Base-by-base conservation (phyloP, 2,797 vertebrate genomes). In the Syndactyla subalaris region DNA sequence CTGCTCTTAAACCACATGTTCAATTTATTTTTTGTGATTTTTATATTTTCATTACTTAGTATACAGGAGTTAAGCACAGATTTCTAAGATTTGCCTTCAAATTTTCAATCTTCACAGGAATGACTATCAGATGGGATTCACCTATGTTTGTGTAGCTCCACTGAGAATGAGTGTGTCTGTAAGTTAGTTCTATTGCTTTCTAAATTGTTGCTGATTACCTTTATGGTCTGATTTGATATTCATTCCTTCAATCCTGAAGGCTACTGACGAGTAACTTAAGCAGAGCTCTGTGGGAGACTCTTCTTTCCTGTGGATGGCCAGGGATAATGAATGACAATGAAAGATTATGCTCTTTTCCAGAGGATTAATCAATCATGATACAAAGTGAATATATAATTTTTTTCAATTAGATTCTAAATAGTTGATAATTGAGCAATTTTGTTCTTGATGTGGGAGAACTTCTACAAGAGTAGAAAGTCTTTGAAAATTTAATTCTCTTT, bases 401-500 rank as follows among this genome's bases (percentile, higher is more conserved):
- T 91, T 76, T 86, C 41, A 65, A n/a, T 87, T 95, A 94, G 14
- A 62, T 78, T 89, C 32, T 59, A 92, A 93, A 43, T 72, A 52
- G 54, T 45, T 52, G 52, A 24, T 88, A 88, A 68, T 65, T 88
- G 61, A 89, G n/a, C 32, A 61, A 30, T 63, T 95, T 93, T 80
- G 13, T 38, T 93, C 70, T 82, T 54, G 22, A 23, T 61, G 16
- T 10, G 48, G 24, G 36, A 43, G 34, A 45, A 61, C 32, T 74
- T 43, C 39, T 85, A 54, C 18, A 92, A 86, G 39, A 88, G 14
- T 10, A 48, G 29, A 61, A 85, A 90, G 36, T 59, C 52, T 92
- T 71, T 79, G 34, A 63, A 97, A 96, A 88, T 91, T 23, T 87
- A 86, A 93, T 93, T 95, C 55, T 79, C 54, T 88, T 58, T 54